Evolutionary conservation across 1,140 invertebrate genomes (phyloP), one percentile per base, ranked within the genome.

Genomic region (Battus philenor): DNA sequence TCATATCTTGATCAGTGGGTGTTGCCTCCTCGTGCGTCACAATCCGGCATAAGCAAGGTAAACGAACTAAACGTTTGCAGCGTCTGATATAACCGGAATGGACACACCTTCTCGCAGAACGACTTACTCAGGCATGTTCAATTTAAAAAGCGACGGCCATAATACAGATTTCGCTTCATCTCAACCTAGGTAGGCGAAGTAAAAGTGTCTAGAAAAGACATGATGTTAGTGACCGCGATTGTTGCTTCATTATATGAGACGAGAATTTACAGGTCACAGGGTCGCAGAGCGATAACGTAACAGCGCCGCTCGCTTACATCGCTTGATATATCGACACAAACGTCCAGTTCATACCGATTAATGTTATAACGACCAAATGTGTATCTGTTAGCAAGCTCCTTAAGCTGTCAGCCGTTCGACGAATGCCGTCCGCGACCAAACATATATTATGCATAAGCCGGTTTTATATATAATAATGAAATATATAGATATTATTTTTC

Each of bases 201-300:
- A 20, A 3, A 27, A 30, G 16, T 53, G 24, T 53, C 45, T 50
- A 61, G 59, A 56, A 52, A 66, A 49, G 33, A 39, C 24, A 39
- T 80, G 73, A 81, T 77, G 75, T 69, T 58, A 72, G 45, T 54
- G 61, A 72, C 69, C 56, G 53, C 57, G 58, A 50, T 60, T 77
- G 59, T 81, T 77, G 68, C 68, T 59, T 74, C 73, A 79, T 30
- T 68, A 76, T 73, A 73, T 50, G 55, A 66, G 51, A 53, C 70
- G 55, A 80, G 78, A 70, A 71, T 71, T 70, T 70, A 63, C 73
- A 55, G 69, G 73, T 64, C 75, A 70, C 50, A 53, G 64, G 74
- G 73, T 79, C 69, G 54, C 60, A 34, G 17, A 44, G 45, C 34
- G 73, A 83, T 83, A 79, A 73, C 62, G 47, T 44, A 13, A 57